These are phyloP conservation scores for Scaptodrosophila latifasciaeformis DNA, from an alignment of 2,888 invertebrate genomes.

Conservation along the genomic window DNA sequence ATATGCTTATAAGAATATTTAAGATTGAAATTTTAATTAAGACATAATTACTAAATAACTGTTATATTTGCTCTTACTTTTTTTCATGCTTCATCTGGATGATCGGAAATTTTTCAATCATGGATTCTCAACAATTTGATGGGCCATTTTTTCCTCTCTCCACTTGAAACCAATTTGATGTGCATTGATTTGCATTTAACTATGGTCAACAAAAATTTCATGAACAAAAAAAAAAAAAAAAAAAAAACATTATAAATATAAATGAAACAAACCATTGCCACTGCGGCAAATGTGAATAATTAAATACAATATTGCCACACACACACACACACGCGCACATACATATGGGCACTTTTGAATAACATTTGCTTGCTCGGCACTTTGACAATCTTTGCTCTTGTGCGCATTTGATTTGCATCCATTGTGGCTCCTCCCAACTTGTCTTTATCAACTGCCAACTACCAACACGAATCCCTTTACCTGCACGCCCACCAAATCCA, in stretches of 20 bases:
- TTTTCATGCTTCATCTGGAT: too few relatives aligned
- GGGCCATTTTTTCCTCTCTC: too few relatives aligned
- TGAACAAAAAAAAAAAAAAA: slow-evolving; percentile 3
- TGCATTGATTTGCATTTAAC: slow-evolving; percentile 45
- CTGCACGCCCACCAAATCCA: slow-evolving; percentile 34
- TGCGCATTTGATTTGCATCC: slow-evolving; percentile 67
- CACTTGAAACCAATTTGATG: neutral
- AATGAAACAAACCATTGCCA: slow-evolving; percentile 20
- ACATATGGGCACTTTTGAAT: too few relatives aligned
- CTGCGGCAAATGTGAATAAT: slow-evolving; percentile 68
- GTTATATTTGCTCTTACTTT: too few relatives aligned
- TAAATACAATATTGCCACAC: slow-evolving; percentile 64
- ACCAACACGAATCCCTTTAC: slow-evolving; percentile 7
- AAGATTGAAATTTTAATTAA: too few relatives aligned
- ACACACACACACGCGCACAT: too few relatives aligned
- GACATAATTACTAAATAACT: too few relatives aligned
- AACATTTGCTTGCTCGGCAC: slow-evolving; percentile 50
- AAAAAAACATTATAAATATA: slow-evolving; percentile 36
- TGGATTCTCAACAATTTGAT: too few relatives aligned
- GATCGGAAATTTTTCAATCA: too few relatives aligned
- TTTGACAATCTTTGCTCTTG: slow-evolving; percentile 62
- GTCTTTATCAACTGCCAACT: slow-evolving; percentile 25
- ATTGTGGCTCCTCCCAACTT: slow-evolving; percentile 29
- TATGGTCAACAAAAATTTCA: slow-evolving; percentile 31
- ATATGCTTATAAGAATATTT: too few relatives aligned